Percentiles rank a stretch among this genome's conserved stretches.
Conservation (phyloP, 2,888 invertebrate species). For the Orthosia gracilis region DNA sequence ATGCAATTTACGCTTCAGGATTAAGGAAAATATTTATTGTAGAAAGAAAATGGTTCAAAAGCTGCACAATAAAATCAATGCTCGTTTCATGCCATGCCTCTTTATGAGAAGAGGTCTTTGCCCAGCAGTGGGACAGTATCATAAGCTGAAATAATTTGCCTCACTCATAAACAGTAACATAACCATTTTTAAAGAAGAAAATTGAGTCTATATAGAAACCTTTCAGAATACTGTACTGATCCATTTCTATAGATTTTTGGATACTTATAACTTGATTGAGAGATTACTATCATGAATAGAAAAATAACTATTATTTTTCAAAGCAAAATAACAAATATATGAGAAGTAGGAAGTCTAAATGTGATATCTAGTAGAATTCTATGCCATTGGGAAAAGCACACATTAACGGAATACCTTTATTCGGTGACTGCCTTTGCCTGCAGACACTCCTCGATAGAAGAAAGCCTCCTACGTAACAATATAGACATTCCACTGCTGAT, state of each 20-base stretch:
- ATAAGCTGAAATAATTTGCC: too few relatives aligned
- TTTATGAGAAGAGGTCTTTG: too few relatives aligned
- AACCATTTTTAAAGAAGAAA: too few relatives aligned
- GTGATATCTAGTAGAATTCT: conserved; percentile 36
- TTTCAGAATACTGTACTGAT: too few relatives aligned
- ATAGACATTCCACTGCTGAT: background rate
- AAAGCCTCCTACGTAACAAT: background rate
- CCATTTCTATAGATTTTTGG: background rate
- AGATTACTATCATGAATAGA: conserved; percentile 6
- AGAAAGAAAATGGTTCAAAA: too few relatives aligned
- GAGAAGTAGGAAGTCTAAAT: conserved; percentile 17
- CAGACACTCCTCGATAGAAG: background rate
- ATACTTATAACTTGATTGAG: background rate
- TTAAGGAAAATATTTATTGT: too few relatives aligned
- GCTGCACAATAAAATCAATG: too few relatives aligned
- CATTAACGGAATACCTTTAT: conserved; percentile 16
- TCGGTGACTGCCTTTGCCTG: background rate
- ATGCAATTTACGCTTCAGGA: too few relatives aligned
- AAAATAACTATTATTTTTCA: background rate
- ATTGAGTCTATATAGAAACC: too few relatives aligned
- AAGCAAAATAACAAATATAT: conserved; percentile 40
- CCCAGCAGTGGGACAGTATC: too few relatives aligned
- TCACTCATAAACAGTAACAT: too few relatives aligned
- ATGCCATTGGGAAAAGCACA: conserved; percentile 34
- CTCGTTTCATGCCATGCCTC: too few relatives aligned